Conservation (phyloP, 2,888 invertebrate genomes). For the Archaeoteleia sp. region DNA sequence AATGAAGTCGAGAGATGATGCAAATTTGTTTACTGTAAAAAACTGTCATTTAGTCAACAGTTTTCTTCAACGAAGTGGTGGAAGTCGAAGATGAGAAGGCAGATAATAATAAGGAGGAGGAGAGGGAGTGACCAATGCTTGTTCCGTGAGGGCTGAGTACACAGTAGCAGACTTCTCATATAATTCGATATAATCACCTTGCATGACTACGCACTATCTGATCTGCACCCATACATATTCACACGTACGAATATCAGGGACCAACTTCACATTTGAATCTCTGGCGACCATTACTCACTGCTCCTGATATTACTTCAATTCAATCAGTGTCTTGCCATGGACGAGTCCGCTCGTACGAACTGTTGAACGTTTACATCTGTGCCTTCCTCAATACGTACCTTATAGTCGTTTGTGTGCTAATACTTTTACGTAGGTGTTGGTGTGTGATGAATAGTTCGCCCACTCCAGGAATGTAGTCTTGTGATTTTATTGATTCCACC, state of each 20-base stretch:
- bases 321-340: conserved; percentile 74
- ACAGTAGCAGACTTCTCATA: conserved; percentile 75
- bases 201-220: conserved; percentile 75
- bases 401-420: conserved; percentile 44
- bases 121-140: conserved; percentile 60
- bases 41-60: conserved; percentile 61
- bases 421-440: conserved; percentile 37
- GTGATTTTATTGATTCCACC: conserved; percentile 63
- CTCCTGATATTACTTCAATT: conserved; percentile 75
- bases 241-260: conserved; percentile 66
- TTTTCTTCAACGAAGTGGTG: conserved; percentile 61
- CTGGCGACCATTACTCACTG: conserved; percentile 73
- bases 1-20: too few relatives aligned
- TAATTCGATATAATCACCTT: conserved; percentile 75
- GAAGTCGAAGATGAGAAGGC: conserved; percentile 46
- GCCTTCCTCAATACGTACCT: conserved; percentile 47
- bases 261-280: conserved; percentile 72
- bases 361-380: conserved; percentile 48
- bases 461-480: conserved; percentile 64
- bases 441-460: conserved; percentile 67
- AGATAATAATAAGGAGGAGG: conserved; percentile 46
- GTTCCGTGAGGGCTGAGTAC: conserved; percentile 70
- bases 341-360: conserved; percentile 57
- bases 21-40: background rate
- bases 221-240: conserved; percentile 67